Conservation (phyloP, 2,888 invertebrate genomes). For the Ennomos quercinarius region DNA sequence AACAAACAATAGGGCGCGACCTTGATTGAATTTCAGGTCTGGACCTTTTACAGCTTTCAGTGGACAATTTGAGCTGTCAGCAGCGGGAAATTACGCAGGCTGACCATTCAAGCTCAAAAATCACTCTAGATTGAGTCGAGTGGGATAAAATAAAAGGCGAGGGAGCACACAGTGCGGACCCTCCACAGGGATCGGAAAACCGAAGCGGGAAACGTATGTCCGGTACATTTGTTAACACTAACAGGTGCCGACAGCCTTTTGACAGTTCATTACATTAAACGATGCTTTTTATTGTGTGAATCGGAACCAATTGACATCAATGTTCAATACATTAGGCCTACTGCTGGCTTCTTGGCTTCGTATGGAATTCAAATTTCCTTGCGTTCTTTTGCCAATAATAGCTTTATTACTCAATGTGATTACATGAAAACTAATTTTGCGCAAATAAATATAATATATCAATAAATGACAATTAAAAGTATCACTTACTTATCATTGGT, state of each 20-base stretch:
- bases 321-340: constrained; percentile 37
- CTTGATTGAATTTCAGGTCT: constrained; percentile 75
- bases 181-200: constrained; percentile 60
- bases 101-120: constrained; percentile 84
- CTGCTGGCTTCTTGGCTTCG: constrained; percentile 25
- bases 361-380: background rate
- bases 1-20: constrained; percentile 56
- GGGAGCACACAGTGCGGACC: constrained; percentile 66
- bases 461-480: too few relatives aligned
- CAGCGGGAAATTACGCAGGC: constrained; percentile 80
- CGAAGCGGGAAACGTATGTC: constrained; percentile 80
- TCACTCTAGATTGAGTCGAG: constrained; percentile 83
- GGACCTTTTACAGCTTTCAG: constrained; percentile 81
- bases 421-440: too few relatives aligned
- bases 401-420: too few relatives aligned
- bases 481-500: too few relatives aligned
- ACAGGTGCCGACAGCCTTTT: constrained; percentile 78
- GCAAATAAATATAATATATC: too few relatives aligned
- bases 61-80: constrained; percentile 80
- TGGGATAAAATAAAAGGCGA: constrained; percentile 83
- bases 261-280: constrained; percentile 81
- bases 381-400: too few relatives aligned
- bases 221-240: constrained; percentile 81
- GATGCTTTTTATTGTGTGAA: constrained; percentile 61
- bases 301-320: constrained; percentile 33